Base-by-base conservation (phyloP, 2,113 vertebrate genomes). In the Catharus minimus region DNA sequence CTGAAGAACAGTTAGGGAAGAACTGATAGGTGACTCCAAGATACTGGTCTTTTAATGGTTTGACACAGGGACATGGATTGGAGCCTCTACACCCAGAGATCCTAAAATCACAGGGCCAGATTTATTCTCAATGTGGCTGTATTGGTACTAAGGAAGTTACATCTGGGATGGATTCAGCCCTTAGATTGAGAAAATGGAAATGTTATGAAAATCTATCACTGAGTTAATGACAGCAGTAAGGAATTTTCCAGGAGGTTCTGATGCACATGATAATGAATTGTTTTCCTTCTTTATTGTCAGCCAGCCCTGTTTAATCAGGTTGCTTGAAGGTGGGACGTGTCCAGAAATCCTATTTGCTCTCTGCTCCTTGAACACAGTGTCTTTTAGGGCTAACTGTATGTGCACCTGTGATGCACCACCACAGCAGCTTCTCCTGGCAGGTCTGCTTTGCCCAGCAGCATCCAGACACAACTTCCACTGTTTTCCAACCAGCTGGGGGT, bases 201-300 rank as follows among this genome's bases (percentile, higher is more conserved):
- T 44, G 43, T 89, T 61, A 82, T 64, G 52, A 74, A 95, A 85
- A 83, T 52, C 67, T 64, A 33, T 76, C 78, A 43, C 71, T 32
- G 56, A 87, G 21, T 79, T 95, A 88, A 91, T 90, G 74, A 78
- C 71, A 89, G 33, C 65, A 92, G 57, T 90, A 87, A 91, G 76
- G 68, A 93, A 62, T 87, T 92, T 92, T 94, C 50, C 68, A 93
- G 81, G 87, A 92, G 50, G 39, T 83, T 96, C 60, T 75, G 92
- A 85, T 73, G 53, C 58, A 88, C 38, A 44, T 67, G 39, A 57
- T 89, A 94, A 89, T 71, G 86, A 85, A 86, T 65, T 46, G 49
- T 76, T 92, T 84, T 94, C 46, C 50, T 88, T 82, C 84, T 91
- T 86, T 91, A 46, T 13, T 94, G 90, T 84, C 66, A 88, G 30